These are phyloP conservation scores for Bos indicus DNA, from an alignment of 2,113 vertebrate species.

Conservation along the genomic window DNA sequence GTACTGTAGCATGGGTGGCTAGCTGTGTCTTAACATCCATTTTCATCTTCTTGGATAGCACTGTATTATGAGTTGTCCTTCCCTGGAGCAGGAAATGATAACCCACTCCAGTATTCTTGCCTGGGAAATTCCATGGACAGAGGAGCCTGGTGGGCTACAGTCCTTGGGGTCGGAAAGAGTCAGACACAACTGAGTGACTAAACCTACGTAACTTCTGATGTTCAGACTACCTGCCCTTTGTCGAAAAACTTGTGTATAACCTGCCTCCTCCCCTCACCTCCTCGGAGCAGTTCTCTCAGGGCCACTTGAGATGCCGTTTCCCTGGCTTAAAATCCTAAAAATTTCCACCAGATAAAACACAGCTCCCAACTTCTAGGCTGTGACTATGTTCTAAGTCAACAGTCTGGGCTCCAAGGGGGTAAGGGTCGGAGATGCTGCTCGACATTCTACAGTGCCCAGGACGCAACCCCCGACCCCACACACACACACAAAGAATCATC, in stretches of 20 bases:
- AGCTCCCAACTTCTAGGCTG: background rate
- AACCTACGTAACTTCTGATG: background rate
- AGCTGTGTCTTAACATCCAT: too few species aligned
- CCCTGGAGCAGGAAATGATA: background rate
- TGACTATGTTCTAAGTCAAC: background rate
- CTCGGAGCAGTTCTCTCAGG: background rate
- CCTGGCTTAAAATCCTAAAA: background rate
- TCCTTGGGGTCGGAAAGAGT: background rate
- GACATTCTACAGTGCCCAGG: background rate
- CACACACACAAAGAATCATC: too few species aligned
- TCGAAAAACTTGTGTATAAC: background rate
- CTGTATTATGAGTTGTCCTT: too few species aligned
- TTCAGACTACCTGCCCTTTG: background rate
- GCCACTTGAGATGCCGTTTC: background rate
- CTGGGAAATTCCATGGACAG: background rate
- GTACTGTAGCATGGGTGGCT: fast-evolving
- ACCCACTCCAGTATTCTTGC: background rate
- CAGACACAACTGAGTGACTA: background rate
- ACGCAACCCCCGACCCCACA: fast-evolving
- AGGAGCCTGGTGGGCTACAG: background rate
- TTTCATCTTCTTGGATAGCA: background rate
- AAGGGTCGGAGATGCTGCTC: too few species aligned
- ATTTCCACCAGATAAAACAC: background rate
- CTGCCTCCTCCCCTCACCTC: background rate
- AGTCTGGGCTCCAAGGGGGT: fast-evolving